phyloP scores from a whole-genome alignment of 1,140 invertebrate genomes.

The silkworm (Bombyx mori) region ASM3026992v2 NC_085126.1:6314501-6315000 shows the following conservation, averaged over 20 bases:
- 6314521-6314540: conserved; percentile 65
- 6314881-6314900: conserved; percentile 37
- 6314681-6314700: conserved; percentile 7
- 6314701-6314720: conserved; percentile 1
- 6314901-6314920: conserved; percentile 37
- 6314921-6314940: conserved; percentile 23
- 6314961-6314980: neutral
- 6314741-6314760: conserved; percentile 22
- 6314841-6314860: conserved; percentile 34
- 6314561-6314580: conserved; percentile 38
- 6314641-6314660: conserved; percentile 44
- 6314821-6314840: neutral
- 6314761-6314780: conserved; percentile 30
- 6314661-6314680: conserved; percentile 36
- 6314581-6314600: conserved; percentile 37
- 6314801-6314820: neutral
- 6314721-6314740: conserved; percentile 13
- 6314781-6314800: neutral
- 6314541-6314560: conserved; percentile 48
- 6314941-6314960: neutral
- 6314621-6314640: conserved; percentile 47
- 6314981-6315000: no score
- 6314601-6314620: conserved; percentile 48
- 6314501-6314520: conserved; percentile 52
- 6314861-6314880: conserved; percentile 34